A percentile compares a stretch with the other conserved stretches of the same genome.
phyloP scores from a whole-genome alignment of 2,888 invertebrate genomes.

The Falcaria lacertinaria region DNA sequence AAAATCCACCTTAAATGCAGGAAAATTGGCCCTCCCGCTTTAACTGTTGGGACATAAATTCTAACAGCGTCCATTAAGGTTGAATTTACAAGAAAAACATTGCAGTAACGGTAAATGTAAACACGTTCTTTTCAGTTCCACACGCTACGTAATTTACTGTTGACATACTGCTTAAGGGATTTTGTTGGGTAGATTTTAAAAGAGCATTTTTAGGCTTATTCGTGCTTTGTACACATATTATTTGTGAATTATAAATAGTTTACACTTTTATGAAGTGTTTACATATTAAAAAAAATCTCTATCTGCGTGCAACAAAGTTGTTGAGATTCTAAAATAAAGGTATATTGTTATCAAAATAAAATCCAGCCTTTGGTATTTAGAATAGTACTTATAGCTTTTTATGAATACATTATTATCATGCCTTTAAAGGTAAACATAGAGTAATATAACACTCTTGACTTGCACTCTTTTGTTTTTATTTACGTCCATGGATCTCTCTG shows the following conservation, averaged over 20 bases:
- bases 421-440: too few relatives aligned
- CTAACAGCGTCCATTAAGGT: constrained; percentile 11
- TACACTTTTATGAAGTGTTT: too few relatives aligned
- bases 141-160: constrained; percentile 28
- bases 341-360: too few relatives aligned
- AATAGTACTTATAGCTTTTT: too few relatives aligned
- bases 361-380: too few relatives aligned
- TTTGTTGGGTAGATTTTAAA: constrained; percentile 1
- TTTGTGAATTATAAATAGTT: not conserved
- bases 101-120: constrained; percentile 7
- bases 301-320: too few relatives aligned
- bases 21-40: not conserved
- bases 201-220: not conserved
- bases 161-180: constrained; percentile 24
- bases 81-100: constrained; percentile 13
- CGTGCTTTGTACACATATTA: not conserved
- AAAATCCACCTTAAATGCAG: not conserved
- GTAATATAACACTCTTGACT: too few relatives aligned
- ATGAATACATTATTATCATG: too few relatives aligned
- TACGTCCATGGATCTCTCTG: too few relatives aligned
- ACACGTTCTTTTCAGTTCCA: constrained; percentile 12
- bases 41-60: constrained; percentile 9
- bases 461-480: too few relatives aligned
- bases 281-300: too few relatives aligned
- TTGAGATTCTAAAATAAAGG: too few relatives aligned